Percentiles rank a stretch among this genome's conserved stretches.
These are phyloP conservation scores for Eurosta solidaginis DNA, from an alignment of 1,140 invertebrate genomes.

Conservation along the genomic window DNA sequence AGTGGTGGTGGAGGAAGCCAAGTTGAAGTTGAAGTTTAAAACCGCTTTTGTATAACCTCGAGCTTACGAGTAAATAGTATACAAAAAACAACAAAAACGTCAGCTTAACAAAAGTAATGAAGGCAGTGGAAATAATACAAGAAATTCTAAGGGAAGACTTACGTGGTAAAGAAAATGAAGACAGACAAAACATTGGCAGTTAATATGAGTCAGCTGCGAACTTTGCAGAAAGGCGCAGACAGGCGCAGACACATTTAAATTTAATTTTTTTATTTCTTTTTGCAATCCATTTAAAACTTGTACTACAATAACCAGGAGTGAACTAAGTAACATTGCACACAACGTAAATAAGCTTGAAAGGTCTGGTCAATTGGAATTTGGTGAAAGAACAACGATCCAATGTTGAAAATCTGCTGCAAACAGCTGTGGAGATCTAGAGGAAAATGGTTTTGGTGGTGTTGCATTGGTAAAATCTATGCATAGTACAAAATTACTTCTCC, in stretches of 20 bases:
- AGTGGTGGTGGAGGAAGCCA: neutral
- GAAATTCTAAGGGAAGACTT: neutral
- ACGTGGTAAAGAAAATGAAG: neutral
- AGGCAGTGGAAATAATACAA: neutral
- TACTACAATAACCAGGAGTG: neutral
- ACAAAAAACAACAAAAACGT: neutral
- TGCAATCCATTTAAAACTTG: neutral
- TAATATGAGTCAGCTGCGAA: constrained; percentile 4
- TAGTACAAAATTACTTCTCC: neutral
- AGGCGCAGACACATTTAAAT: neutral
- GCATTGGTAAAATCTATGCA: no score
- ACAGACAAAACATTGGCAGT: neutral
- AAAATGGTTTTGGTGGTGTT: neutral
- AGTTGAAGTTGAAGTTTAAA: constrained; percentile 27
- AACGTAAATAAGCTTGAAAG: neutral
- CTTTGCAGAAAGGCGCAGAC: neutral
- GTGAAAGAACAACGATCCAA: neutral
- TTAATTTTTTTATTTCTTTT: neutral
- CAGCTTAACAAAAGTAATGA: neutral
- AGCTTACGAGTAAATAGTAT: neutral
- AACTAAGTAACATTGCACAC: neutral
- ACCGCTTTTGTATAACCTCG: constrained; percentile 18
- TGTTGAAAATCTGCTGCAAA: neutral
- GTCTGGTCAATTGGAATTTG: neutral
- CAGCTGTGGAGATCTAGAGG: neutral